phyloP scores from a whole-genome alignment of 1,140 invertebrate species.

The Drosophila seguyi region DNA sequence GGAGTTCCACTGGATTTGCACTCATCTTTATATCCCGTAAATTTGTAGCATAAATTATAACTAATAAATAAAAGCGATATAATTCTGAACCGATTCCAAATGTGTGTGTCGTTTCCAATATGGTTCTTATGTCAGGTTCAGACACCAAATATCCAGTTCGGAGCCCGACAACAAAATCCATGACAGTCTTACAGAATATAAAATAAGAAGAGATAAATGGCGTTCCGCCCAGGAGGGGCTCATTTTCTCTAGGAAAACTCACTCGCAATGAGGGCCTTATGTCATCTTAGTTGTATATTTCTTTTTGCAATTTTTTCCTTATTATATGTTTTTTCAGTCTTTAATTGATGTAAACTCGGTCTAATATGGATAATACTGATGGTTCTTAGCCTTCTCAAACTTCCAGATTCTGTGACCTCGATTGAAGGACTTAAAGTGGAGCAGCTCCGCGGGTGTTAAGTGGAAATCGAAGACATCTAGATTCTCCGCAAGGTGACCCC shows the following conservation, averaged over 20 bases:
- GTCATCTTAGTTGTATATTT: background rate
- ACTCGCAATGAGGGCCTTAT: background rate
- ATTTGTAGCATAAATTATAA: background rate
- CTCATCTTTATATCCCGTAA: background rate
- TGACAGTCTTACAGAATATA: background rate
- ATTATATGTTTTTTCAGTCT: background rate
- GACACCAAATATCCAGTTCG: background rate
- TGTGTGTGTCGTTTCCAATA: background rate
- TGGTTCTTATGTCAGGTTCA: background rate
- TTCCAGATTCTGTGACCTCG: slow-evolving; percentile 47
- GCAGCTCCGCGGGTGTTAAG: slow-evolving; percentile 88
- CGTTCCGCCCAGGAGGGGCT: accelerated
- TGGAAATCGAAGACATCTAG: slow-evolving; percentile 91
- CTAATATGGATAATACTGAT: slow-evolving; percentile 56
- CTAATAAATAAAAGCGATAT: background rate
- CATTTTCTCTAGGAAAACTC: no score
- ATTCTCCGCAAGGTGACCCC: slow-evolving; percentile 90
- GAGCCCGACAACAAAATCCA: slow-evolving; percentile 1
- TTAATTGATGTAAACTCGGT: background rate
- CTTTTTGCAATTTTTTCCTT: background rate
- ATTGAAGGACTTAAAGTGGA: slow-evolving; percentile 87
- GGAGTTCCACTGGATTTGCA: background rate
- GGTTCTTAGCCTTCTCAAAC: slow-evolving; percentile 55
- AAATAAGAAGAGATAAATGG: background rate
- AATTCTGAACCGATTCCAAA: background rate